Conservation (phyloP, 2,888 invertebrate species). For the Troides helena region DNA sequence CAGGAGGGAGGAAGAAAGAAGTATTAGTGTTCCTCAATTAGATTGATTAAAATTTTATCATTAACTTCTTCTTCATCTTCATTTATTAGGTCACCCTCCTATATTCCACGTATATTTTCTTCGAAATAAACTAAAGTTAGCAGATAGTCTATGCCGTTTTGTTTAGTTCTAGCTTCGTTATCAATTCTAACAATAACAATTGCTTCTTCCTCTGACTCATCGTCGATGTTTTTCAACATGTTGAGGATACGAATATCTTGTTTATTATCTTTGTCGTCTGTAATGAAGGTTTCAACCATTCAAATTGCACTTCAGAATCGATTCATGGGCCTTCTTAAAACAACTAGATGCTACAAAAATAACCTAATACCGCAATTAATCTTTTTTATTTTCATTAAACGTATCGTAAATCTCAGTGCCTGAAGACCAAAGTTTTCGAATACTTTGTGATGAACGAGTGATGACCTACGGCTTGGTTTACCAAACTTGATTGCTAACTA, state of each 20-base stretch:
- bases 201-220: conserved; percentile 93
- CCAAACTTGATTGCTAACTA: too few relatives aligned
- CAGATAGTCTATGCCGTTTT: conserved; percentile 93
- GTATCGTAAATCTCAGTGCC: too few relatives aligned
- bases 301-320: too few relatives aligned
- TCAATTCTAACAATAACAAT: conserved; percentile 95
- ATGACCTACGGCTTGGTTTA: too few relatives aligned
- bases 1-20: too few relatives aligned
- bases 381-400: too few relatives aligned
- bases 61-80: conserved; percentile 97
- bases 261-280: conserved; percentile 94
- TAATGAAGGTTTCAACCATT: conserved; percentile 35
- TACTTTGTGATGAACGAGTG: too few relatives aligned
- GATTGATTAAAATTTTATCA: conserved; percentile 91
- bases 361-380: too few relatives aligned
- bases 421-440: too few relatives aligned
- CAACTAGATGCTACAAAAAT: too few relatives aligned
- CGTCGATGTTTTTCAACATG: conserved; percentile 95
- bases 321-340: too few relatives aligned
- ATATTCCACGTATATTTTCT: conserved; percentile 93
- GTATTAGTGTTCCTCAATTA: conserved; percentile 82
- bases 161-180: conserved; percentile 93
- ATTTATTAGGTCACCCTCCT: conserved; percentile 94
- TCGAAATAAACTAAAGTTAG: conserved; percentile 94
- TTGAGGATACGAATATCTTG: conserved; percentile 93